Conservation (phyloP, 2,113 vertebrate genomes). For the Heterotis niloticus region DNA sequence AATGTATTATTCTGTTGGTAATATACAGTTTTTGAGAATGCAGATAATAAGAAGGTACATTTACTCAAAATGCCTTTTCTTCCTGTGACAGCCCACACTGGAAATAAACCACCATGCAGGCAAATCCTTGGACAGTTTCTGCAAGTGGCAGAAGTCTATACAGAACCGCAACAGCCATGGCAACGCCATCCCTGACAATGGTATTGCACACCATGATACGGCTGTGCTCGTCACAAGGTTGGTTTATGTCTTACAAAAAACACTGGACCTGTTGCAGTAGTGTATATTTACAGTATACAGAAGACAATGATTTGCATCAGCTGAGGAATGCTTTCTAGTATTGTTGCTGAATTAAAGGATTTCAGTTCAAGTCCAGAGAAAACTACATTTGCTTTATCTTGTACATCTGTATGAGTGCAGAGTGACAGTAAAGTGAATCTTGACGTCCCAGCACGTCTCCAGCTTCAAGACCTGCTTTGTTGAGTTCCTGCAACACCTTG, state of each 20-base stretch:
- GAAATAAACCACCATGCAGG: conserved; percentile 95
- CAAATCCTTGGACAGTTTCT: conserved; percentile 98
- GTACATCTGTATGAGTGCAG: background rate
- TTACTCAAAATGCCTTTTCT: conserved; percentile 2
- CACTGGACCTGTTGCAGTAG: background rate
- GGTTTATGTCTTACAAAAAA: conserved; percentile 30
- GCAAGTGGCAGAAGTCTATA: conserved; percentile 98
- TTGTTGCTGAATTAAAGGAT: too few species aligned
- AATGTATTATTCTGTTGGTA: background rate
- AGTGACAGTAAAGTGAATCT: background rate
- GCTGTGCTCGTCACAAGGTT: conserved; percentile 96
- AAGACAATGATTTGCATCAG: background rate
- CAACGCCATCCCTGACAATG: conserved; percentile 92
- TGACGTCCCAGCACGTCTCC: background rate
- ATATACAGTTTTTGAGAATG: background rate
- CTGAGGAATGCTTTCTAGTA: too few species aligned
- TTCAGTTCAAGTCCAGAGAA: too few species aligned
- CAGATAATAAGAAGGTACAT: background rate
- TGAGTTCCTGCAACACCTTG: background rate
- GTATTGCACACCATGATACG: conserved; percentile 92
- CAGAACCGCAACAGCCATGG: conserved; percentile 85
- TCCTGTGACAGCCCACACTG: conserved; percentile 76
- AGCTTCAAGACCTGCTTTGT: background rate
- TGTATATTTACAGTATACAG: background rate
- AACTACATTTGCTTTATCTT: too few species aligned